Evolutionary conservation across 2,888 invertebrate genomes (phyloP).

Genomic region (Busseola fusca): DNA sequence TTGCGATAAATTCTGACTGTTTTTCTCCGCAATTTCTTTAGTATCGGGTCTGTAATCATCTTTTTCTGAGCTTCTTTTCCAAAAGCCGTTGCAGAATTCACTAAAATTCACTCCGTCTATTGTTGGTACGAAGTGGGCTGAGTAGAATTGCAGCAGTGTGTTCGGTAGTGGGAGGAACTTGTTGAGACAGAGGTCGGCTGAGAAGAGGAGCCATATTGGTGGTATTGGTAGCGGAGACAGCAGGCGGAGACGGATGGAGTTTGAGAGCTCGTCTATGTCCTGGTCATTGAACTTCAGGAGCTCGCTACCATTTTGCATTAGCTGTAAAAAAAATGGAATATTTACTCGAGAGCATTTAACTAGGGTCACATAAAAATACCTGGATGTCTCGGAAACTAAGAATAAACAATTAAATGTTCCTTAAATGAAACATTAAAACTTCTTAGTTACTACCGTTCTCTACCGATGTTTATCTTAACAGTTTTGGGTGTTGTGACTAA

Average conservation of each 20-base stretch:
- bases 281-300: conserved; percentile 78
- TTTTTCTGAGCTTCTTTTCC: conserved; percentile 82
- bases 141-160: conserved; percentile 84
- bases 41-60: conserved; percentile 55
- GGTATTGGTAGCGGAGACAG: conserved; percentile 81
- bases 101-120: conserved; percentile 80
- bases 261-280: conserved; percentile 82
- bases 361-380: too few relatives aligned
- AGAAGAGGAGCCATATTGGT: conserved; percentile 81
- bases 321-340: conserved; percentile 65
- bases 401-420: too few relatives aligned
- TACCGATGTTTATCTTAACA: too few relatives aligned
- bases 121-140: conserved; percentile 80
- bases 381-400: too few relatives aligned
- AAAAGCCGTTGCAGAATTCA: conserved; percentile 84
- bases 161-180: conserved; percentile 85
- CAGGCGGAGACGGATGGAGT: conserved; percentile 80
- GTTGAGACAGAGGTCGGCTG: conserved; percentile 83
- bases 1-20: too few relatives aligned
- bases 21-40: conserved; percentile 73
- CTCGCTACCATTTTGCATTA: conserved; percentile 86
- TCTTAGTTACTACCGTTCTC: too few relatives aligned
- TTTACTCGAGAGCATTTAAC: too few relatives aligned
- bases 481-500: too few relatives aligned
- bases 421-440: too few relatives aligned